These are phyloP conservation scores for Rhabditoides inermis DNA, from an alignment of 2,888 invertebrate genomes.

Conservation along the genomic window DNA sequence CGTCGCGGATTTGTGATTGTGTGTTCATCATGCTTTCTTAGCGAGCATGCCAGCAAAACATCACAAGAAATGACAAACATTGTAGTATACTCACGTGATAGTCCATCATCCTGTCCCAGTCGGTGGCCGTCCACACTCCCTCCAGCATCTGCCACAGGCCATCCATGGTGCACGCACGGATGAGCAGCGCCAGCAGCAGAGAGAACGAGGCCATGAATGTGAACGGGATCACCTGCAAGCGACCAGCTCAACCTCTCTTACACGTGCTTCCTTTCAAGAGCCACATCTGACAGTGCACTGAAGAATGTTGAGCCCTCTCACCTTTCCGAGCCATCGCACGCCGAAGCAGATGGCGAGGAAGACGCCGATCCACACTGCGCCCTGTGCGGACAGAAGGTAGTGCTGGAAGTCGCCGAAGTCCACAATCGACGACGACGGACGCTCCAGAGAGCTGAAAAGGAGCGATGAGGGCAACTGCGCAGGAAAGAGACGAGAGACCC, in stretches of 20 bases:
- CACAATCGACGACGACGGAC: conserved; percentile 37
- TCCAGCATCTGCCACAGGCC: conserved; percentile 38
- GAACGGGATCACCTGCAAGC: conserved; percentile 14
- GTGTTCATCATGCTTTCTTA: neutral
- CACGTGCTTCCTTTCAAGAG: too few relatives aligned
- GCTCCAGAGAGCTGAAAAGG: conserved; percentile 32
- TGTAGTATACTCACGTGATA: conserved; percentile 22
- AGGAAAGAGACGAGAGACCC: neutral
- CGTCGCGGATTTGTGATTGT: neutral
- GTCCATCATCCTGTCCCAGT: conserved; percentile 46
- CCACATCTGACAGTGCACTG: too few relatives aligned
- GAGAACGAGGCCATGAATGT: conserved; percentile 16
- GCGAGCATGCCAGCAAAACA: too few relatives aligned
- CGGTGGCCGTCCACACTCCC: conserved; percentile 34
- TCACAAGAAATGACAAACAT: neutral
- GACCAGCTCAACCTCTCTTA: too few relatives aligned
- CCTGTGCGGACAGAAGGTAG: conserved; percentile 39
- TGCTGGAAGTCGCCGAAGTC: conserved; percentile 42
- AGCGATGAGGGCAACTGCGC: neutral
- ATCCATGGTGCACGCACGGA: conserved; percentile 28
- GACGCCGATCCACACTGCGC: conserved; percentile 43
- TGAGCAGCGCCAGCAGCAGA: conserved; percentile 20
- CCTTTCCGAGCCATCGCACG: conserved; percentile 52
- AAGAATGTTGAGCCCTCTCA: too few relatives aligned
- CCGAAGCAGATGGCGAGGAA: conserved; percentile 49